Evolutionary conservation across 2,113 vertebrate species (phyloP).

Genomic region (Microtus montanus): DNA sequence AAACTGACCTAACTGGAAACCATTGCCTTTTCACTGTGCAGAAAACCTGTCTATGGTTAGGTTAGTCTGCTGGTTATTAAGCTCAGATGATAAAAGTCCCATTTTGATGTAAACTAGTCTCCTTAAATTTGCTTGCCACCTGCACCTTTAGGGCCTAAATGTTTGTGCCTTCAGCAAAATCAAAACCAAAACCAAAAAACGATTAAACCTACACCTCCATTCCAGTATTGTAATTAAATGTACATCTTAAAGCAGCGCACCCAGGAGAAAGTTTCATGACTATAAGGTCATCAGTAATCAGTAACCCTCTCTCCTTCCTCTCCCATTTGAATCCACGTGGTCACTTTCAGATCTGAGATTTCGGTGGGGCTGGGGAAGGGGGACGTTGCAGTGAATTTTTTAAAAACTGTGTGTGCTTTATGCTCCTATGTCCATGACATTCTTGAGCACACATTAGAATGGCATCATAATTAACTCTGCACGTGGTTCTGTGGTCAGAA

Average conservation of each 20-base stretch:
- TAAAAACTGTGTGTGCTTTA: background rate
- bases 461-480: background rate
- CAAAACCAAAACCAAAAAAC: too few species aligned
- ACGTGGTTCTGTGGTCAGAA: background rate
- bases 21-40: background rate
- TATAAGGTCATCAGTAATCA: background rate
- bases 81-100: background rate
- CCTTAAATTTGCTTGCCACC: background rate
- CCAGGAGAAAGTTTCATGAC: background rate
- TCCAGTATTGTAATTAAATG: background rate
- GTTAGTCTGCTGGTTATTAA: background rate
- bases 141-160: background rate
- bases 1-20: background rate
- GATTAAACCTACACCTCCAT: background rate
- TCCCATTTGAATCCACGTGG: background rate
- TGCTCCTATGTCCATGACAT: background rate
- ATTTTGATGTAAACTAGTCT: conserved; percentile 23
- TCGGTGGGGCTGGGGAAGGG: too few species aligned
- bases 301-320: background rate
- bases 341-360: conserved; percentile 24
- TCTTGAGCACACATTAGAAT: background rate
- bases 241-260: background rate
- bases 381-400: background rate
- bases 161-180: background rate
- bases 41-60: background rate